These are phyloP conservation scores for Melanotaenia parkinsoni DNA, from an alignment of 2,797 vertebrate species.

Conservation along the genomic window DNA sequence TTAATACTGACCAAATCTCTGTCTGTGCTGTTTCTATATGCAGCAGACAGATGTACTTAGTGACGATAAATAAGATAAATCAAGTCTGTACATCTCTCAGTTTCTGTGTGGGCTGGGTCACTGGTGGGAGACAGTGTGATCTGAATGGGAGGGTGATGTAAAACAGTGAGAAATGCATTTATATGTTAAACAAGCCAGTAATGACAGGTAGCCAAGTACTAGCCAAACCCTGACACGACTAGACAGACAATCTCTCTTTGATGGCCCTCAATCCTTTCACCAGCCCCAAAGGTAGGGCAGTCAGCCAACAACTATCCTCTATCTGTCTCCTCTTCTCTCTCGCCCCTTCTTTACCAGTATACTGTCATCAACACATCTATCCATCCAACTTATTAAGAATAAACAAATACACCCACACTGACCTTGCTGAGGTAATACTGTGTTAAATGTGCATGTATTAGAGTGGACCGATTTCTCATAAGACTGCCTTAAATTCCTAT, in stretches of 20 bases:
- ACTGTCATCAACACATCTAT: constrained; percentile 75
- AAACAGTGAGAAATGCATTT: constrained; percentile 57
- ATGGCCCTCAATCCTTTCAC: constrained; percentile 52
- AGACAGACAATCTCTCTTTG: constrained; percentile 59
- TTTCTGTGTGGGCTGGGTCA: constrained; percentile 58
- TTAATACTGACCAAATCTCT: not conserved
- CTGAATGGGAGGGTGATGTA: constrained; percentile 54
- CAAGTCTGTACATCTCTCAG: constrained; percentile 45
- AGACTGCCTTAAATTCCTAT: not conserved
- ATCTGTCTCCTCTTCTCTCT: constrained; percentile 70
- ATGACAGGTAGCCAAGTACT: constrained; percentile 67
- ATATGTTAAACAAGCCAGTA: constrained; percentile 49
- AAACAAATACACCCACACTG: constrained; percentile 44
- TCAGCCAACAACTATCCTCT: constrained; percentile 61
- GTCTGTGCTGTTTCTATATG: constrained; percentile 3
- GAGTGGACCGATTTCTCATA: not conserved
- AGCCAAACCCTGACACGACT: constrained; percentile 70
- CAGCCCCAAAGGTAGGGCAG: constrained; percentile 67
- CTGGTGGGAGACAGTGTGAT: constrained; percentile 57
- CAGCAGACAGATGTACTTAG: constrained; percentile 11
- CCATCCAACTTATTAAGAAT: constrained; percentile 54
- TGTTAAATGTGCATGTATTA: constrained; percentile 3
- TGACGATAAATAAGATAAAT: constrained; percentile 26
- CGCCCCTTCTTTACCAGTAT: constrained; percentile 62
- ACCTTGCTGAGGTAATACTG: constrained; percentile 15